Conservation (phyloP, 2,113 vertebrate species). For the Pluvialis apricaria region DNA sequence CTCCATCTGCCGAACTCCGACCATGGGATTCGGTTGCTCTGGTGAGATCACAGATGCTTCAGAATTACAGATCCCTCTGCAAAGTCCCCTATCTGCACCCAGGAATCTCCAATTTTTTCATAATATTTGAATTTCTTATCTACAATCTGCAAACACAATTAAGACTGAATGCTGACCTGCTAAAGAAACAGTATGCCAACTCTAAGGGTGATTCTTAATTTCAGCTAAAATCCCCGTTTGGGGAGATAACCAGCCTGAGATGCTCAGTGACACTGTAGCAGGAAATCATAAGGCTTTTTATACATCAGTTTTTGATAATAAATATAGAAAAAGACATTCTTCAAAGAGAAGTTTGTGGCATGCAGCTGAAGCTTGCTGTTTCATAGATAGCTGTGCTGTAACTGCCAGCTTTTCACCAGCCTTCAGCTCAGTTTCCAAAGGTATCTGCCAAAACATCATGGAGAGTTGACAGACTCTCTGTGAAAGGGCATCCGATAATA, state of each 20-base stretch:
- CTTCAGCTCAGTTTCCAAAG: constrained; percentile 10
- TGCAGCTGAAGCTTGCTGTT: constrained; percentile 8
- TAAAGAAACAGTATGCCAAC: not conserved
- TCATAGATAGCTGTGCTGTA: not conserved
- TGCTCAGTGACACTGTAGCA: not conserved
- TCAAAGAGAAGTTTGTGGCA: not conserved
- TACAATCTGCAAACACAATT: not conserved
- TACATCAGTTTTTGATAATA: not conserved
- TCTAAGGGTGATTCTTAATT: not conserved
- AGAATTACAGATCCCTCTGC: not conserved
- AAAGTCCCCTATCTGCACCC: not conserved
- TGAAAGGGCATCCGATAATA: not conserved
- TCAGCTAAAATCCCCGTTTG: not conserved
- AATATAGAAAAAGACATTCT: not conserved
- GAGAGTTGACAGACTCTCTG: constrained; percentile 20
- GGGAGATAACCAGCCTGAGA: not conserved
- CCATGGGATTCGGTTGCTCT: fast-evolving
- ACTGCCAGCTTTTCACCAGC: constrained; percentile 20
- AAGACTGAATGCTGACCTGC: not conserved
- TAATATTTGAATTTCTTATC: not conserved
- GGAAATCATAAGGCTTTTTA: not conserved
- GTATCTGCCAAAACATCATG: constrained; percentile 18
- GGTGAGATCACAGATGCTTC: not conserved
- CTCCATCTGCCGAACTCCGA: not conserved
- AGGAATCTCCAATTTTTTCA: not conserved